Percentiles rank a stretch among this genome's conserved stretches.
phyloP scores from a whole-genome alignment of 1,140 invertebrate genomes.

The Drosophila sulfurigaster region DNA sequence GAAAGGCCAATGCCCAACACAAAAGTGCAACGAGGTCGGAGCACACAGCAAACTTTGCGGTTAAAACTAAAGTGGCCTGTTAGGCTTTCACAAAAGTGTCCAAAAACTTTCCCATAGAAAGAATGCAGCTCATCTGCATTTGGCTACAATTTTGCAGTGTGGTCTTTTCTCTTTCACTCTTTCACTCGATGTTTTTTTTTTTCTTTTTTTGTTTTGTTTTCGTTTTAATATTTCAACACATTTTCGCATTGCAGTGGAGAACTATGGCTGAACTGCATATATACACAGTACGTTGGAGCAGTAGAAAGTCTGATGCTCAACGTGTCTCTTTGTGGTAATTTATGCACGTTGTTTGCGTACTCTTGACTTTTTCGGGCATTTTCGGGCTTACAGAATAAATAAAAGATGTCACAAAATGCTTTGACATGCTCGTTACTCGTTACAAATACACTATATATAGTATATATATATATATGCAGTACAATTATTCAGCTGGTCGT shows the following conservation, averaged over 20 bases:
- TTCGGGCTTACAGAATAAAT: slow-evolving; percentile 74
- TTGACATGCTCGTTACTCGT: slow-evolving; percentile 72
- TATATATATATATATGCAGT: no score
- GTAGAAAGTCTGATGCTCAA: slow-evolving; percentile 43
- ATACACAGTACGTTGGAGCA: slow-evolving; percentile 9
- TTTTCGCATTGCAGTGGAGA: slow-evolving; percentile 69
- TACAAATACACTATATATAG: slow-evolving; percentile 1
- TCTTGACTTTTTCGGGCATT: slow-evolving; percentile 72
- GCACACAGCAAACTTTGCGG: slow-evolving; percentile 71
- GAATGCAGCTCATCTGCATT: slow-evolving; percentile 79
- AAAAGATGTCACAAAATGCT: slow-evolving; percentile 74
- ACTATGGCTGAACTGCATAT: slow-evolving; percentile 4
- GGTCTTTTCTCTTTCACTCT: slow-evolving; percentile 6
- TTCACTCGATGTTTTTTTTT: neutral
- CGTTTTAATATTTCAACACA: slow-evolving; percentile 79
- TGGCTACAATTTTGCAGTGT: slow-evolving; percentile 69
- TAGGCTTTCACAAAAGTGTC: slow-evolving; percentile 75
- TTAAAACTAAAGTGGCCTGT: slow-evolving; percentile 81
- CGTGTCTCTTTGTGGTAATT: slow-evolving; percentile 70
- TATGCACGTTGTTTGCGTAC: slow-evolving; percentile 78
- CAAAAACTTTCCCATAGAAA: slow-evolving; percentile 69
- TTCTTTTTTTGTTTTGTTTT: slow-evolving; percentile 35
- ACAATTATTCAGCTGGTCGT: slow-evolving; percentile 7
- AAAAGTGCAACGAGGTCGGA: slow-evolving; percentile 76
- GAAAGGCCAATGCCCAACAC: slow-evolving; percentile 69